Percentiles rank a stretch among this genome's conserved stretches.
Evolutionary conservation across 2,797 vertebrate genomes (phyloP).

Genomic region (Stomatorhinus walkeri): DNA sequence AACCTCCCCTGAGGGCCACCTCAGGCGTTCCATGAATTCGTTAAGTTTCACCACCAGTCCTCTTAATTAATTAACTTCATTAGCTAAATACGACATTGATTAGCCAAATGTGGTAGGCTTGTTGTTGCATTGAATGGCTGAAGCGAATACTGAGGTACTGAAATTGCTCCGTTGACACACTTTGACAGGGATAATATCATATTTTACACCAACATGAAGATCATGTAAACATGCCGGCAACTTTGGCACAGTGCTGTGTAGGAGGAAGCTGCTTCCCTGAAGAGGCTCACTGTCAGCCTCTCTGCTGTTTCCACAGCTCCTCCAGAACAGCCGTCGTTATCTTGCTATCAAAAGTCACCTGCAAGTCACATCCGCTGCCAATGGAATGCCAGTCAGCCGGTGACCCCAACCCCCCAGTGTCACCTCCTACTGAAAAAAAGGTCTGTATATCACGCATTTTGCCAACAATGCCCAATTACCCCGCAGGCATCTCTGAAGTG

Average conservation of each 20-base stretch:
- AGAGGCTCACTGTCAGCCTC: background rate
- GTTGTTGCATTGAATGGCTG: background rate
- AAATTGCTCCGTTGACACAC: background rate
- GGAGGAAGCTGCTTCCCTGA: background rate
- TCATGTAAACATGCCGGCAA: background rate
- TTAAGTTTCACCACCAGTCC: background rate
- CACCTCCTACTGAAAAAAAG: slow-evolving; percentile 55
- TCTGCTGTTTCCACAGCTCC: slow-evolving; percentile 49
- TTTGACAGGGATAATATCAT: background rate
- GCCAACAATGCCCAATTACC: background rate
- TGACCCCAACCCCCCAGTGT: slow-evolving; percentile 46
- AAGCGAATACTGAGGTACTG: background rate
- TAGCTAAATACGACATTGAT: background rate
- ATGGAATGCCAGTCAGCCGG: slow-evolving; percentile 47
- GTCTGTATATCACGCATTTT: slow-evolving; percentile 40
- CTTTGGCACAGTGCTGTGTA: background rate
- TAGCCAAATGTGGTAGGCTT: background rate
- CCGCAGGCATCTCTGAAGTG: background rate
- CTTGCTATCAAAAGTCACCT: slow-evolving; percentile 68
- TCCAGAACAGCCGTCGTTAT: slow-evolving; percentile 55
- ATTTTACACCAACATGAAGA: background rate
- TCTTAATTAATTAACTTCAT: background rate
- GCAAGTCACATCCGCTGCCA: slow-evolving; percentile 68
- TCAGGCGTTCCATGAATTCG: background rate
- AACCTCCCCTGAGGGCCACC: background rate